A percentile compares a stretch with the other conserved stretches of the same genome.
phyloP scores from a whole-genome alignment of 2,888 invertebrate species.

The Mimumesa dahlbomi region DNA sequence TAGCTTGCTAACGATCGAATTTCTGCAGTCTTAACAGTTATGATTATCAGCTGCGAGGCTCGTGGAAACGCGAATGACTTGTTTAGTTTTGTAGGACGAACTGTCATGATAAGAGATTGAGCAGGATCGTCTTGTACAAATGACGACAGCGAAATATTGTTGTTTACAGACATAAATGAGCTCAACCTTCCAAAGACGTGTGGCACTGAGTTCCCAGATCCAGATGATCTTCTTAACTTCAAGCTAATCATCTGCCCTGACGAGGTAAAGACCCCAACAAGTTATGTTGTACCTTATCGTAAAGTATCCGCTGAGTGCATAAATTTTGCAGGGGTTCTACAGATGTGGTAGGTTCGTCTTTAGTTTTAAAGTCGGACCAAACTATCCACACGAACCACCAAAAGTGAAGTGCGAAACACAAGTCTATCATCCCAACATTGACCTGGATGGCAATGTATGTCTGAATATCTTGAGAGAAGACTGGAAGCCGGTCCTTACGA shows the following conservation, averaged over 20 bases:
- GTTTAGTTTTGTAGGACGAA: no score
- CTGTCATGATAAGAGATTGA: no score
- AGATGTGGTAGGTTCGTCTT: constrained; percentile 96
- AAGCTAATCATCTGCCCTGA: constrained; percentile 98
- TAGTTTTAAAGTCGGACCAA: constrained; percentile 98
- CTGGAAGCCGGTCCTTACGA: constrained; percentile 99
- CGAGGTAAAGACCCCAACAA: constrained; percentile 89
- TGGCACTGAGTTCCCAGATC: constrained; percentile 96
- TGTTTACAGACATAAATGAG: constrained; percentile 98
- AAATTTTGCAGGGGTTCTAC: constrained; percentile 89
- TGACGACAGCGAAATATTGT: no score
- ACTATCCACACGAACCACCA: constrained; percentile 98
- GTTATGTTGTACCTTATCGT: no score
- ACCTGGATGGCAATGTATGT: constrained; percentile 98
- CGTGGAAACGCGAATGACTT: no score
- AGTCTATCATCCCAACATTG: constrained; percentile 99
- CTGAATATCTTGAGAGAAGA: constrained; percentile 98
- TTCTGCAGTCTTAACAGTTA: no score
- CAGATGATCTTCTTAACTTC: constrained; percentile 97
- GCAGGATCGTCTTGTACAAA: no score
- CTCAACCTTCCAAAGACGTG: constrained; percentile 98
- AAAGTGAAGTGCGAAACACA: constrained; percentile 99
- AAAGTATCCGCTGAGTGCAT: background rate
- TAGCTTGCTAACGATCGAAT: no score
- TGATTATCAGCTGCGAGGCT: no score